Conservation (phyloP, 2,888 invertebrate species). For the Syritta pipiens region DNA sequence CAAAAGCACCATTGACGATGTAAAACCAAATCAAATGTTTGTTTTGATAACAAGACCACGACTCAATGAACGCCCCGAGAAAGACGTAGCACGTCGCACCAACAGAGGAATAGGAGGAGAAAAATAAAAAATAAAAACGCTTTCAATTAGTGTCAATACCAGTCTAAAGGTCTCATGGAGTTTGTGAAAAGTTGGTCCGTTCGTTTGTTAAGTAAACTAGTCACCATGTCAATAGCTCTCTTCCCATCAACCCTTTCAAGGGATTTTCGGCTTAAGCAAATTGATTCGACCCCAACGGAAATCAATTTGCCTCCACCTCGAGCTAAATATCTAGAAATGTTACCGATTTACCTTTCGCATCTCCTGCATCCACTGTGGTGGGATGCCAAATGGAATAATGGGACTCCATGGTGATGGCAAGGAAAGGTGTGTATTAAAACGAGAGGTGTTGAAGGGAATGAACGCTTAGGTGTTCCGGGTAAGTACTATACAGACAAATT, state of each 20-base stretch:
- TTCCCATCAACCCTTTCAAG: slow-evolving; percentile 48
- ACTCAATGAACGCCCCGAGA: neutral
- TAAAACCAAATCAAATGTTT: slow-evolving; percentile 26
- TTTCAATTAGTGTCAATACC: slow-evolving; percentile 61
- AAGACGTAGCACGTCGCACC: no score
- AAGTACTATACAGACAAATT: slow-evolving; percentile 18
- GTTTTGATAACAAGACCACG: slow-evolving; percentile 11
- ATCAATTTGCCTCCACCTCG: slow-evolving; percentile 49
- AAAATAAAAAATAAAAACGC: no score
- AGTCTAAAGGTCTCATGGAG: slow-evolving; percentile 30
- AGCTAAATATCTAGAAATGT: slow-evolving; percentile 27
- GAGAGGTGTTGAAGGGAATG: neutral
- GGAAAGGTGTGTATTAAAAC: no score
- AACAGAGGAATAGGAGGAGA: neutral
- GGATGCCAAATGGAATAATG: slow-evolving; percentile 23
- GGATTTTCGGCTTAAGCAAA: slow-evolving; percentile 62
- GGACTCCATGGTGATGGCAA: neutral
- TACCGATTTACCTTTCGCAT: slow-evolving; percentile 33
- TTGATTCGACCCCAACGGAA: slow-evolving; percentile 57
- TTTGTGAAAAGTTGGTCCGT: slow-evolving; percentile 30
- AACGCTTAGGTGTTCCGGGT: neutral
- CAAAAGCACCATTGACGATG: slow-evolving; percentile 1
- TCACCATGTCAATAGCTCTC: slow-evolving; percentile 45
- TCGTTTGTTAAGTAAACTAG: slow-evolving; percentile 52
- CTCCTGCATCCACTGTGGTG: neutral